These are phyloP conservation scores for Acrossocheilus wenchowensis DNA, from an alignment of 2,797 vertebrate genomes.

Conservation along the genomic window DNA sequence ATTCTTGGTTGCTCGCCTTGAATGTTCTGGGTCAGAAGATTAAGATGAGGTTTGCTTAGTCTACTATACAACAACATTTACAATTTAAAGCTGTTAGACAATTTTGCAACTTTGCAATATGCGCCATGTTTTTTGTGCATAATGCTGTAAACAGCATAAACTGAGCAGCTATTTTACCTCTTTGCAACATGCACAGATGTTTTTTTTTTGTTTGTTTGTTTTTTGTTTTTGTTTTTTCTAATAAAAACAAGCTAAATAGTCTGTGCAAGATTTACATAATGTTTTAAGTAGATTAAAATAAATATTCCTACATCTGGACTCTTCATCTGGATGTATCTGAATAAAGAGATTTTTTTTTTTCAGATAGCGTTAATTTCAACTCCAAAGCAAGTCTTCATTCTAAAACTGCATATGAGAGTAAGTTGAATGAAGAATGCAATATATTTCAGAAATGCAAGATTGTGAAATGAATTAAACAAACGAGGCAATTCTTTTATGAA, in stretches of 20 bases:
- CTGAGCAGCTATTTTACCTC: neutral
- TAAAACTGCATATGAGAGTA: neutral
- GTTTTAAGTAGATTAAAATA: neutral
- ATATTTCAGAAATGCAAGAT: neutral
- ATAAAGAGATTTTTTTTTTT: neutral
- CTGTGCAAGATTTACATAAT: neutral
- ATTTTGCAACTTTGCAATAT: neutral
- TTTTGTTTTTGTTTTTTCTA: neutral
- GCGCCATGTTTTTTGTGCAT: neutral
- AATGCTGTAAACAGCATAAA: neutral
- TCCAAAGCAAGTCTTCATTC: neutral
- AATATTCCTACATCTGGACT: neutral
- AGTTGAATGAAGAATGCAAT: neutral
- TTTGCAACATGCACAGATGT: neutral
- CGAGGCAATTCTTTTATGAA: neutral
- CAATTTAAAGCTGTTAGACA: neutral
- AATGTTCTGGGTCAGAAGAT: slow-evolving; percentile 10
- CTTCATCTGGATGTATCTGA: neutral
- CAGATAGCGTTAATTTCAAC: neutral
- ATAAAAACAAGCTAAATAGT: neutral
- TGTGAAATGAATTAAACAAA: neutral
- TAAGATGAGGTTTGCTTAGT: neutral
- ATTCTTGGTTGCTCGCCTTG: neutral
- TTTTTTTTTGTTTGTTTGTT: too few relatives aligned
- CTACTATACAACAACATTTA: neutral